Evolutionary conservation across 37 sponge, comb jelly and placozoan genomes (phyloP).

Genomic region (Theonella swinhoei): DNA sequence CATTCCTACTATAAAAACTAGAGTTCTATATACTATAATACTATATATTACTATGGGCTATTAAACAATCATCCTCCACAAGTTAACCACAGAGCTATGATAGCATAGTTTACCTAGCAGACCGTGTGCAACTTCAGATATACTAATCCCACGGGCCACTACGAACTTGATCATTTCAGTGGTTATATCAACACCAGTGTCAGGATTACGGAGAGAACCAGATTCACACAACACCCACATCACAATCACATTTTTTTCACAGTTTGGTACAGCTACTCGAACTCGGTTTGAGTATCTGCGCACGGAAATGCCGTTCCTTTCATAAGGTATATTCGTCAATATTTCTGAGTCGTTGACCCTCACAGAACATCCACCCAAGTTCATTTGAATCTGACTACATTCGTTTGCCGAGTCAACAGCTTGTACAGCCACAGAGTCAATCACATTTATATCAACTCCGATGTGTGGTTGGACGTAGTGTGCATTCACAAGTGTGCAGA

Average conservation of each 20-base stretch:
- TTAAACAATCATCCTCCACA: too few species aligned
- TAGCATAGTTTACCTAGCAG: slow-evolving; percentile 76
- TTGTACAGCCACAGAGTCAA: slow-evolving; percentile 35
- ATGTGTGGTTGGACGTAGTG: slow-evolving; percentile 28
- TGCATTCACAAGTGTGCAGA: slow-evolving; percentile 63
- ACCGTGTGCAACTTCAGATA: slow-evolving; percentile 71
- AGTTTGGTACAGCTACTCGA: slow-evolving; percentile 74
- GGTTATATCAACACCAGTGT: neutral
- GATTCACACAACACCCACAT: slow-evolving; percentile 73
- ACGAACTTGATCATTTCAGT: slow-evolving; percentile 65
- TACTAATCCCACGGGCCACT: slow-evolving; percentile 63
- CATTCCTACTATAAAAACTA: too few species aligned
- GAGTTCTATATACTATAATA: too few species aligned
- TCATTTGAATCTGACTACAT: slow-evolving; percentile 34
- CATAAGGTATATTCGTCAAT: neutral
- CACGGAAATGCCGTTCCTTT: slow-evolving; percentile 14
- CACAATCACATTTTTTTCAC: slow-evolving; percentile 58
- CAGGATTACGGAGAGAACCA: slow-evolving; percentile 4
- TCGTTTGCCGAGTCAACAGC: slow-evolving; percentile 26
- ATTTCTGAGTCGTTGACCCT: neutral
- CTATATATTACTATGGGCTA: too few species aligned
- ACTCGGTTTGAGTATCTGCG: slow-evolving; percentile 25
- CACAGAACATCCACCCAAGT: slow-evolving; percentile 48
- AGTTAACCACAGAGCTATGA: too few species aligned
- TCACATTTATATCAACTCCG: slow-evolving; percentile 40